Base-by-base conservation (phyloP, 1,140 invertebrate species). In the Hirudo medicinalis region DNA sequence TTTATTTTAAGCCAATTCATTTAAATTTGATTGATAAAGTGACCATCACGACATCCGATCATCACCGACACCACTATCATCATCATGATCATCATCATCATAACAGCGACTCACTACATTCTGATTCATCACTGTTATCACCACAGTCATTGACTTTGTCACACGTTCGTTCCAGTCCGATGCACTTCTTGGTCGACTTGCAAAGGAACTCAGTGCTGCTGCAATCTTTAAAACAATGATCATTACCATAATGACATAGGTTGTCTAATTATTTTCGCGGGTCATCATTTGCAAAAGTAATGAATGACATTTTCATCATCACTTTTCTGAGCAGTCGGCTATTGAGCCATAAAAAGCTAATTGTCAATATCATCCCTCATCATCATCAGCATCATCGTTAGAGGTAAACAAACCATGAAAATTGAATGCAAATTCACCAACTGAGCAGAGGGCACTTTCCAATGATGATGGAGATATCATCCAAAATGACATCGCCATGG, bases 91-190 rank as follows among this genome's bases (percentile, higher is more conserved):
- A 15, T 70, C n/a, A 29, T 70, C 19, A 29, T 25, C 40, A 13
- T 53, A 19, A 29, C n/a, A 32, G n/a, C 49, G 69, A 63, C 29
- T 63, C 29, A 71, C 71, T 54, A 36, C 75, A 75, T 17, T 71
- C 49, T 67, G 60, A n/a, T 3, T 71, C 71, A 20, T 71, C 71
- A 11, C 54, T 71, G 36, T 43, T 29, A 32, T 71, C 71, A 20
- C 54, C 54, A 20, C 71, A 71, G 71, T 71, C 55, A 57, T 71
- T 55, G 25, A 43, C 60, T 22, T 29, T 54, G 71, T 71, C 57
- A 19, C 71, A 71, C 22, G 22, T 53, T 32, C 55, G 53, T 40
- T 11, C 36, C 57, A 20, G 27, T 29, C 54, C 20, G 19, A 71
- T 40, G 36, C 71, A 71, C 32, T 32, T 57, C 36, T 36, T 36